Base-by-base conservation (phyloP, 2,888 invertebrate genomes). In the Rugalucina vietnamica region DNA sequence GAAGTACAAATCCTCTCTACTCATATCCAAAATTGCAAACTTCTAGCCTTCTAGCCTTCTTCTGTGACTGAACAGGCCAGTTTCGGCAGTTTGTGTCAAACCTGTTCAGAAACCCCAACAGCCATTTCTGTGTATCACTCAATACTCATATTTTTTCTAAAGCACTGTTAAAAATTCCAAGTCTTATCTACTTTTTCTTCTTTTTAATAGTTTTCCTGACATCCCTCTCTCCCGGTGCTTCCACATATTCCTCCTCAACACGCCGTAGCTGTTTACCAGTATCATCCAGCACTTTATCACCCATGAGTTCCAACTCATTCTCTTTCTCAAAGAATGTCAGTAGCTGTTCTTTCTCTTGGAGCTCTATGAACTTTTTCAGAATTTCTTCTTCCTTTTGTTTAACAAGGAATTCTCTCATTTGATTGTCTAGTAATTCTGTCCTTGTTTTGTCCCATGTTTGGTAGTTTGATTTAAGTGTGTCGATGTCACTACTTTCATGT, bases 301-400 rank as follows among this genome's bases (percentile, higher is more conserved):
- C 84, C 8, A 87, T 87, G 32, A 91, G 43, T n/a, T 83, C 79
- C 36, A 94, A 89, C 74, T 92, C 78, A 34, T 91, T 88, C 69
- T 89, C 70, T 60, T 90, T 75, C 37, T 93, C 93, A 87, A 93
- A 94, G 78, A 90, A 93, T 4, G 90, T 84, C 69, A 94, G 77
- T 49, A 92, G 69, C 75, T 94, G 93, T 81, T 94, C 93, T 49
- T 91, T 91, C 77, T 92, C 89, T 70, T 91, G 90, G n/a, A 93
- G 49, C 18, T 89, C 88, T 49, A 86, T 79, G n/a, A 93, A 71
- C 81, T 90, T 91, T 21, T 77, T 37, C 75, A 89, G 82, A 39
- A 93, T 91, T 77, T 89, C 91, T 54, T 84, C 82, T 43, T 88
- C 78, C 57, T 89, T 91, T 32, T 88, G 29, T 24, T 80, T 34